Evolutionary conservation across 2,113 vertebrate species (phyloP).

Genomic region (Muntiacus muntjak): DNA sequence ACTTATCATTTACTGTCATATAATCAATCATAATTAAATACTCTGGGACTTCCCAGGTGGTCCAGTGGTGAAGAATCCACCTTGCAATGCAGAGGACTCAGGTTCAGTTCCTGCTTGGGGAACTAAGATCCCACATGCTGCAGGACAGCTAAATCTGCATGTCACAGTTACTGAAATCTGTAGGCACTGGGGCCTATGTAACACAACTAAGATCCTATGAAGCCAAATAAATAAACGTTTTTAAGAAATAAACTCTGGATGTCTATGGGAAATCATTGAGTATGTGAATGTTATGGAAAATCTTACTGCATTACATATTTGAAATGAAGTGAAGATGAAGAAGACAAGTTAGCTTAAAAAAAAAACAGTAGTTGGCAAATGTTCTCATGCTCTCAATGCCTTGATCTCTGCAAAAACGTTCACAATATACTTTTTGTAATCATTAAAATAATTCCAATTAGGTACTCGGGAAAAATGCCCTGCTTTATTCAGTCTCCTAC

Average conservation of each 20-base stretch:
- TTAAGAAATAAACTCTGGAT: background rate
- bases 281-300: background rate
- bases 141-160: background rate
- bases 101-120: background rate
- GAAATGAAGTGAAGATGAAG: constrained; percentile 19
- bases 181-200: background rate
- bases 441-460: constrained; percentile 34
- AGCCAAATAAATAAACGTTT: background rate
- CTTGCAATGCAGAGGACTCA: background rate
- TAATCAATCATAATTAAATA: constrained; percentile 5
- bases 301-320: background rate
- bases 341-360: background rate
- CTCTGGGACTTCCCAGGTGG: background rate
- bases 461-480: background rate
- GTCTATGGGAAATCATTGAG: background rate
- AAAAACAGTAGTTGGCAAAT: background rate
- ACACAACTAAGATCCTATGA: background rate
- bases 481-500: background rate
- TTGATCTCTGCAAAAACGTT: background rate
- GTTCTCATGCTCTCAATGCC: background rate
- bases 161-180: background rate
- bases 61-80: background rate
- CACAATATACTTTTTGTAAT: background rate
- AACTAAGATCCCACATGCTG: background rate
- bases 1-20: background rate